Evolutionary conservation across 2,113 vertebrate genomes (phyloP).

Genomic region (Hepsetus odoe): DNA sequence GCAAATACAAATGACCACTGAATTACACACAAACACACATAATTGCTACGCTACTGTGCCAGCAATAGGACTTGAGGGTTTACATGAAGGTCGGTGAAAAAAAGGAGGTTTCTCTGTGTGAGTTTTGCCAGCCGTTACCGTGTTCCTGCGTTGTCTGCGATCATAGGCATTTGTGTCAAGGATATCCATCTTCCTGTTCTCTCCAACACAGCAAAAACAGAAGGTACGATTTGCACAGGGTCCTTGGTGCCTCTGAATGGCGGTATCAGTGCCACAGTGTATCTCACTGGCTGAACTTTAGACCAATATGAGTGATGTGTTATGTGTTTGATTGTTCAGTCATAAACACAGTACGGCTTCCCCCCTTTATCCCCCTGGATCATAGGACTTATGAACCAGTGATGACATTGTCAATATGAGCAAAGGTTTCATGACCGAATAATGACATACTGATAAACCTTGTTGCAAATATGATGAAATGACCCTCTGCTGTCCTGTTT

Average conservation of each 20-base stretch:
- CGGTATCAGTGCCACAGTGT: constrained; percentile 38
- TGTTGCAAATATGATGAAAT: background rate
- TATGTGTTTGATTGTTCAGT: constrained; percentile 64
- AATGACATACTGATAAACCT: background rate
- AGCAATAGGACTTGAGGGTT: background rate
- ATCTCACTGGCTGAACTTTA: constrained; percentile 68
- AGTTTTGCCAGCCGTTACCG: constrained; percentile 57
- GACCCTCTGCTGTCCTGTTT: no score
- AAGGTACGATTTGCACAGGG: constrained; percentile 15
- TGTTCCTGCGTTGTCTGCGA: constrained; percentile 70
- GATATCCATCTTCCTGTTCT: constrained; percentile 74
- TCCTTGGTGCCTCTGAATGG: constrained; percentile 15
- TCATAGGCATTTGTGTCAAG: constrained; percentile 76
- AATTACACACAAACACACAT: background rate
- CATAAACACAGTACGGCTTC: constrained; percentile 65
- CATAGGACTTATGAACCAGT: constrained; percentile 66
- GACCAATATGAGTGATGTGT: constrained; percentile 59
- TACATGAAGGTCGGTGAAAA: background rate
- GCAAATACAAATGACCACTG: background rate
- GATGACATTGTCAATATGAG: constrained; percentile 59
- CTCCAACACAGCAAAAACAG: constrained; percentile 2
- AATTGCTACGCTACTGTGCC: background rate
- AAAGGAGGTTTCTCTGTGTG: constrained; percentile 25
- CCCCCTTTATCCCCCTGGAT: constrained; percentile 53
- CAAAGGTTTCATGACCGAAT: constrained; percentile 47